A percentile compares a stretch with the other conserved stretches of the same genome.
Evolutionary conservation across 2,888 invertebrate genomes (phyloP).

Genomic region (Tachina fera): DNA sequence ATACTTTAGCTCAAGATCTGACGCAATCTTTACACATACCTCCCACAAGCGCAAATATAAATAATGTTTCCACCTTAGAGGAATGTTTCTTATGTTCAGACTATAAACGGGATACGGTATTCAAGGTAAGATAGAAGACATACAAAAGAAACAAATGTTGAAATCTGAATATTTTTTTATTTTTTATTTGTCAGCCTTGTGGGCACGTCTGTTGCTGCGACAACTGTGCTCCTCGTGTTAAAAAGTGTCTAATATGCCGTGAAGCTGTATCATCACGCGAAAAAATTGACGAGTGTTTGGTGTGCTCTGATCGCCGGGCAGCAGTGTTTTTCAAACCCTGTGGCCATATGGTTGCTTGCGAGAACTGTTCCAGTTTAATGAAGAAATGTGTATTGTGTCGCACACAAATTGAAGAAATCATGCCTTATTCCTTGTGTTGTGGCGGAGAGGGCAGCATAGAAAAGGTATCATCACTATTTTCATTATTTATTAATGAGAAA

Average conservation of each 20-base stretch:
- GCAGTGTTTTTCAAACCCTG: constrained; percentile 97
- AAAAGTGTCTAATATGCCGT: constrained; percentile 97
- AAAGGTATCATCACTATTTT: constrained; percentile 75
- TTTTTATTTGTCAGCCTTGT: constrained; percentile 86
- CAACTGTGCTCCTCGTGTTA: constrained; percentile 93
- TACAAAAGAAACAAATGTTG: not conserved
- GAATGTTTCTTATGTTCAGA: constrained; percentile 98
- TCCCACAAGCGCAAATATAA: constrained; percentile 61
- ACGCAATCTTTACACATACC: constrained; percentile 74
- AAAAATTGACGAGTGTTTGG: constrained; percentile 97
- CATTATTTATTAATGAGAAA: not conserved
- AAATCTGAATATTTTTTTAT: not conserved
- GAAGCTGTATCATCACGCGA: constrained; percentile 91
- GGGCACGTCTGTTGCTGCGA: constrained; percentile 97
- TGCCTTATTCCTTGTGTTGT: constrained; percentile 85
- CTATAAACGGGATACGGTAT: constrained; percentile 94
- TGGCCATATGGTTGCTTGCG: constrained; percentile 90
- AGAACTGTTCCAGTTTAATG: constrained; percentile 95
- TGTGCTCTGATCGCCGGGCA: constrained; percentile 97
- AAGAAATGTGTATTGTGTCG: constrained; percentile 98
- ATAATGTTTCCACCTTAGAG: constrained; percentile 85
- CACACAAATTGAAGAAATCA: constrained; percentile 90
- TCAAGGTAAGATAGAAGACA: constrained; percentile 81
- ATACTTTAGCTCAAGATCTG: constrained; percentile 75
- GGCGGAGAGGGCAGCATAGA: constrained; percentile 83